Conservation (phyloP, 1,140 invertebrate genomes). For the Notospermus geniculatus region DNA sequence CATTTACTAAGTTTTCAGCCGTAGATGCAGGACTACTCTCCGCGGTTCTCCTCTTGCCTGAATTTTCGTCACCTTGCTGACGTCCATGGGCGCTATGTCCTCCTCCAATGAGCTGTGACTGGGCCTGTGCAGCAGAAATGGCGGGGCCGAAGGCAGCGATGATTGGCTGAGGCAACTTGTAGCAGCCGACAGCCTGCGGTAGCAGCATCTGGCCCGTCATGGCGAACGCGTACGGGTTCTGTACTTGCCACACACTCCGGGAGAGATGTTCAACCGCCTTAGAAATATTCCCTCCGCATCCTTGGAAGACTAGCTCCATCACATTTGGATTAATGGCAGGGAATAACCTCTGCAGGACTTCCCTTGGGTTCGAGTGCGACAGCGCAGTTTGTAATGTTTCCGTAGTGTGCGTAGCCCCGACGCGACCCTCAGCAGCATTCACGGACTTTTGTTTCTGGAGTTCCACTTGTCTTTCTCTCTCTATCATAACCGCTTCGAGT, state of each 20-base stretch:
- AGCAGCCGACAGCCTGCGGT: neutral
- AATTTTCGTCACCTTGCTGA: slow-evolving; percentile 3
- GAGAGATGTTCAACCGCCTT: slow-evolving; percentile 35
- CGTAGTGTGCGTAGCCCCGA: neutral
- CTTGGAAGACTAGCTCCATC: slow-evolving; percentile 38
- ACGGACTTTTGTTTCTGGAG: slow-evolving; percentile 16
- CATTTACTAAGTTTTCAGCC: neutral
- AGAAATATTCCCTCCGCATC: slow-evolving; percentile 37
- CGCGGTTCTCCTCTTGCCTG: neutral
- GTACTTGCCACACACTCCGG: slow-evolving; percentile 19
- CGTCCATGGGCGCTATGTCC: too few species aligned
- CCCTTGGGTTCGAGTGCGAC: slow-evolving; percentile 22
- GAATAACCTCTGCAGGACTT: slow-evolving; percentile 36
- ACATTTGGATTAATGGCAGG: slow-evolving; percentile 34
- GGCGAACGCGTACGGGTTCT: neutral
- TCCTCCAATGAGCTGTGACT: neutral
- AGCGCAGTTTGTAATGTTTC: neutral
- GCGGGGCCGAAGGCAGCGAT: slow-evolving; percentile 5
- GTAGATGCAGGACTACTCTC: neutral
- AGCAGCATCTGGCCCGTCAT: slow-evolving; percentile 5
- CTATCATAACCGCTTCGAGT: slow-evolving; percentile 52
- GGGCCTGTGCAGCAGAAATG: neutral
- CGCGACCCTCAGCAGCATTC: neutral
- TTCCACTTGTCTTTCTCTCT: slow-evolving; percentile 38
- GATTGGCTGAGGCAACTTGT: slow-evolving; percentile 10